Base-by-base conservation (phyloP, 2,113 vertebrate genomes). In the Ancistrus triradiatus region DNA sequence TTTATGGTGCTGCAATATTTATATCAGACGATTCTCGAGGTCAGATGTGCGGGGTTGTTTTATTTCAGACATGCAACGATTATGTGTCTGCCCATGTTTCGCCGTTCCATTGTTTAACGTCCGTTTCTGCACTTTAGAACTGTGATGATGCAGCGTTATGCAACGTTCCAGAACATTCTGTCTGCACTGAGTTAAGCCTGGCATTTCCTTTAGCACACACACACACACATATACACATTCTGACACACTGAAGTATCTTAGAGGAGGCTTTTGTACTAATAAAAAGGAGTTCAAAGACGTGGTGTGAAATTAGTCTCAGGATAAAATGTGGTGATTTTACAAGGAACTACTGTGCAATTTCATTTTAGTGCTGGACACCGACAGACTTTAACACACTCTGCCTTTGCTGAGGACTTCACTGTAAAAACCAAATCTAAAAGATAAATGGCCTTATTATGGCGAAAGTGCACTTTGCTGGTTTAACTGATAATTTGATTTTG, bases 61-160 rank as follows among this genome's bases (percentile, higher is more conserved):
- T 40, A 31, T 47, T 38, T 4, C 10, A 31, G 18, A 15, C 11
- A 6, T 59, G 47, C 1, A 18, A 31, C 48, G 9, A 57, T 59
- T 59, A 67, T 66, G 52, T 42, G 52, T 79, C 9, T 80, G 35
- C 14, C 35, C 14, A 13, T 37, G 9, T 37, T 37, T 13, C 14
- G 7, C n/a, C n/a, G n/a, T n/a, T n/a, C n/a, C n/a, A n/a, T n/a
- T n/a, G n/a, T n/a, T n/a, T n/a, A n/a, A n/a, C n/a, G n/a, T n/a
- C n/a, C n/a, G n/a, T n/a, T n/a, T n/a, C 9, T 8, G 14, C 14
- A 2, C 4, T 37, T 37, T 11, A 11, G 7, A 37, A 37, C 35
- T 80, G 73, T n/a, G n/a, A 81, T 78, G 9, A 40, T 18, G 17
- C 21, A 47, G 43, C 53, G 50, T 51, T 70, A 24, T 69, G 24